Evolutionary conservation across 1,140 invertebrate genomes (phyloP).

Genomic region (Eumeta japonica): DNA sequence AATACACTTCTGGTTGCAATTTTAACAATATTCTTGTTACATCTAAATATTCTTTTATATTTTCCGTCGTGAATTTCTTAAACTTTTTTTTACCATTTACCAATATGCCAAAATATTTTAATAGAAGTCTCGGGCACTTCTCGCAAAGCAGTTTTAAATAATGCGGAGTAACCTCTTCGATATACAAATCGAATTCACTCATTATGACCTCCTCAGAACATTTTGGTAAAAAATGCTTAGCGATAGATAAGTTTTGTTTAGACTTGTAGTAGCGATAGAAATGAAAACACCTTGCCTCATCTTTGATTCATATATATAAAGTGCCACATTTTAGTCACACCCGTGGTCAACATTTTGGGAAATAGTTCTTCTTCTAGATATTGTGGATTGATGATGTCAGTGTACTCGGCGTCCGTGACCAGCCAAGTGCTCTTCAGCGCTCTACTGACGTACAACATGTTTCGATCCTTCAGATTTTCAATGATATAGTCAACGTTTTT

Average conservation of each 20-base stretch:
- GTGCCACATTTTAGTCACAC: constrained; percentile 34
- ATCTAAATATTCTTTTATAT: constrained; percentile 19
- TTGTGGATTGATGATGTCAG: constrained; percentile 24
- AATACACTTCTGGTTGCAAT: constrained; percentile 18
- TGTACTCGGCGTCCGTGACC: constrained; percentile 22
- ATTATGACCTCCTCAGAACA: constrained; percentile 23
- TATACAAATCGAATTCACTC: constrained; percentile 17
- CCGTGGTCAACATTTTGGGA: constrained; percentile 29
- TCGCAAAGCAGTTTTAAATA: constrained; percentile 27
- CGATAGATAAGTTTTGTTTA: constrained; percentile 15
- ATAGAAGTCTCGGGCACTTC: constrained; percentile 14
- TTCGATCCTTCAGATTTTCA: constrained; percentile 23
- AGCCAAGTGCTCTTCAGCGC: too few relatives aligned
- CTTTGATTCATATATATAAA: constrained; percentile 23
- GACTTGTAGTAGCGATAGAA: constrained; percentile 36
- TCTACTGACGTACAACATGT: constrained; percentile 36
- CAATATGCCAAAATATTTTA: constrained; percentile 23
- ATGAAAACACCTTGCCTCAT: constrained; percentile 19
- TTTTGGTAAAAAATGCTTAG: constrained; percentile 27
- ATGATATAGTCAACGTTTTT: constrained; percentile 29
- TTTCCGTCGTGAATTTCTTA: constrained; percentile 11
- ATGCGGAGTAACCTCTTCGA: constrained; percentile 21
- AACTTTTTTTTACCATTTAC: constrained; percentile 13
- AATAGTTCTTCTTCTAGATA: constrained; percentile 26
- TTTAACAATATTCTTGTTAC: constrained; percentile 26